Percentiles rank a stretch among this genome's conserved stretches.
Conservation (phyloP, 2,797 vertebrate species). For the Rhabdophis nuchalis region DNA sequence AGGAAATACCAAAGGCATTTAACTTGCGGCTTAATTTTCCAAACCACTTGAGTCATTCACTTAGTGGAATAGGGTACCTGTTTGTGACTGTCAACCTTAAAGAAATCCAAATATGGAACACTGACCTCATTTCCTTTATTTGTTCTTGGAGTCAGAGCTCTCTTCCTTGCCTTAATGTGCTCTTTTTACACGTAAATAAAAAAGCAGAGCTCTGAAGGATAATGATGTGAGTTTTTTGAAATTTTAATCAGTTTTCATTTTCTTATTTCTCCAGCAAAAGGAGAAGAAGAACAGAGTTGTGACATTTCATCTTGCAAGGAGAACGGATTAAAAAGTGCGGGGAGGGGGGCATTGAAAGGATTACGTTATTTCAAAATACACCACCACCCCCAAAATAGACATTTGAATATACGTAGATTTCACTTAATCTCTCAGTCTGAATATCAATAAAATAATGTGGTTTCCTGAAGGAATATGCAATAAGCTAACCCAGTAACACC, state of each 20-base stretch:
- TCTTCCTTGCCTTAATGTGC: neutral
- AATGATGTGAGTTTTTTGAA: neutral
- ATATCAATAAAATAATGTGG: neutral
- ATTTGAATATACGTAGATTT: neutral
- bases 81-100: neutral
- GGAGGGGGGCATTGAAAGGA: neutral
- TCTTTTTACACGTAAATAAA: neutral
- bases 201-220: neutral
- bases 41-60: conserved; percentile 16
- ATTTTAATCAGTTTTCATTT: neutral
- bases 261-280: neutral
- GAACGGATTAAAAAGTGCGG: too few species aligned
- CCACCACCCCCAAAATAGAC: too few species aligned
- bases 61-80: conserved; percentile 9
- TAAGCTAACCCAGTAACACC: neutral
- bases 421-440: neutral
- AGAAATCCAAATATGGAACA: conserved; percentile 29
- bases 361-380: too few species aligned
- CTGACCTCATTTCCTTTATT: conserved; percentile 12
- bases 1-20: conserved; percentile 54
- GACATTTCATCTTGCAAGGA: neutral
- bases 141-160: neutral
- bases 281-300: neutral
- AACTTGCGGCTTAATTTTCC: conserved; percentile 39
- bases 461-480: neutral